These are phyloP conservation scores for Cheilosia impressa DNA, from an alignment of 2,888 invertebrate genomes.

Conservation along the genomic window DNA sequence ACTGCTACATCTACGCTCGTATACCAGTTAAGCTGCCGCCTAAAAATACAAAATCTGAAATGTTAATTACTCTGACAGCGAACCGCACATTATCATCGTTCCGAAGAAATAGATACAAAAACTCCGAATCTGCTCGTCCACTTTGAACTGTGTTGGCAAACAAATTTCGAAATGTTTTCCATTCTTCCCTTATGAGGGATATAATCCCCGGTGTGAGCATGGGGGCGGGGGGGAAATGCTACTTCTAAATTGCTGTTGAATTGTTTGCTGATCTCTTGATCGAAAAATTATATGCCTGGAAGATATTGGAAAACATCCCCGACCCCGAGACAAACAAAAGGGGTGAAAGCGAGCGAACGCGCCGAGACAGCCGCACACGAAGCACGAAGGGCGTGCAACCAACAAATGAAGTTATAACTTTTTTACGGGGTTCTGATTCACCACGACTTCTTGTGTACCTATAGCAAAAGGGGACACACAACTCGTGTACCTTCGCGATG, in stretches of 20 bases:
- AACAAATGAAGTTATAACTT: conserved; percentile 74
- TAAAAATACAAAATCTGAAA: conserved; percentile 43
- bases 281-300: conserved; percentile 80
- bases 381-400: conserved; percentile 58
- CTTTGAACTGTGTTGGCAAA: conserved; percentile 72
- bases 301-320: conserved; percentile 78
- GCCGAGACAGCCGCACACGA: conserved; percentile 22
- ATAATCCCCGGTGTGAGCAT: conserved; percentile 27
- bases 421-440: conserved; percentile 63
- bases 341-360: conserved; percentile 64
- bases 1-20: neutral
- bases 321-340: conserved; percentile 70
- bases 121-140: conserved; percentile 54
- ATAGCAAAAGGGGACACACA: conserved; percentile 24
- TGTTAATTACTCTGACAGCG: conserved; percentile 68
- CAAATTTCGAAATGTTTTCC: conserved; percentile 71
- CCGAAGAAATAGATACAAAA: conserved; percentile 62
- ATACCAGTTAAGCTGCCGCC: neutral
- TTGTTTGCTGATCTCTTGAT: conserved; percentile 81
- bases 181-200: conserved; percentile 26
- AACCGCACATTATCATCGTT: conserved; percentile 58
- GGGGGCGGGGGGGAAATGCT: conserved; percentile 46
- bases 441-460: conserved; percentile 7
- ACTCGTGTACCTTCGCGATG: conserved; percentile 28
- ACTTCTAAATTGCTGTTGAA: conserved; percentile 74